These are phyloP conservation scores for Schizotus pectinicornis DNA, from an alignment of 2,888 invertebrate species.

Conservation along the genomic window DNA sequence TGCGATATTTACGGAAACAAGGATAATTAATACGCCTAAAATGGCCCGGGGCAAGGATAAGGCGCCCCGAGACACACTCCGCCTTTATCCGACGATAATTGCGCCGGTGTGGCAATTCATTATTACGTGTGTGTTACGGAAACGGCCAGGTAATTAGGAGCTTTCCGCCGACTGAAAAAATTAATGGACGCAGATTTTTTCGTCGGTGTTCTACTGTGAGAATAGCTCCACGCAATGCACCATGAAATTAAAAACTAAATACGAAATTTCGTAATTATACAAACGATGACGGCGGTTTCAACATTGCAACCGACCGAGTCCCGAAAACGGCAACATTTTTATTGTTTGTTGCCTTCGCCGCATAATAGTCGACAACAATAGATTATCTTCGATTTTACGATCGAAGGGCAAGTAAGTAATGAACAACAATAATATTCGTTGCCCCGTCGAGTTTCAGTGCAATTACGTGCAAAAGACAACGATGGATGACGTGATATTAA, in stretches of 20 bases:
- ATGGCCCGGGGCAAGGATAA: neutral
- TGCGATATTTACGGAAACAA: slow-evolving; percentile 1
- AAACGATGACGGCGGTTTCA: neutral
- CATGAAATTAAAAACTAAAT: slow-evolving; percentile 5
- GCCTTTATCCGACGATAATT: neutral
- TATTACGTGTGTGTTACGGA: no score
- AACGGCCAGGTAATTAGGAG: no score
- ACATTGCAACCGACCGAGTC: neutral
- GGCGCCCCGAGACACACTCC: neutral
- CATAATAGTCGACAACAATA: no score
- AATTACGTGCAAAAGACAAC: slow-evolving; percentile 4
- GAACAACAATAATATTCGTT: neutral
- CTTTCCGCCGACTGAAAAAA: no score
- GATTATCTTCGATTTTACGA: no score
- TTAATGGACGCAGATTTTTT: neutral
- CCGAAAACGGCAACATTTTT: no score
- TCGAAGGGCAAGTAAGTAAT: slow-evolving; percentile 11
- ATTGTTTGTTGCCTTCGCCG: no score
- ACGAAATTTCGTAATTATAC: neutral
- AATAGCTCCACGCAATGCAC: neutral
- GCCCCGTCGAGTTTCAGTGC: neutral
- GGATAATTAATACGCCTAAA: neutral
- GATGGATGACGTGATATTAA: slow-evolving; percentile 11
- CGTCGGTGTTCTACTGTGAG: no score
- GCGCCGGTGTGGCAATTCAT: no score